Base-by-base conservation (phyloP, 2,888 invertebrate genomes). In the Pardosa pseudoannulata region DNA sequence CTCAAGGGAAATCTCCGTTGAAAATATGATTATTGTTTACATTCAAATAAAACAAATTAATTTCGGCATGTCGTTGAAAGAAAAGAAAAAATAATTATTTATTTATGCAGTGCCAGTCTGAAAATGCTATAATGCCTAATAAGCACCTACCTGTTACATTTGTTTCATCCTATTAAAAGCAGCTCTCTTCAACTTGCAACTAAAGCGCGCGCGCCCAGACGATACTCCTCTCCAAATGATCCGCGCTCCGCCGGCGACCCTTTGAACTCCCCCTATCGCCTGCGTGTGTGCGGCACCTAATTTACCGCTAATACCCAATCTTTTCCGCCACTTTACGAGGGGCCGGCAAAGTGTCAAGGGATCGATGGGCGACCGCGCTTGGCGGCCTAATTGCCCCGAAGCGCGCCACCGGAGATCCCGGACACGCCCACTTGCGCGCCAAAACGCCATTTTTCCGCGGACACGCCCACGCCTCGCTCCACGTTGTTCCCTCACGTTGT, bases 251-350 rank as follows among this genome's bases (percentile, higher is more conserved):
- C 32, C 72, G 72, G 72, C 83, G 76, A 82, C 72, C 83, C 83
- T 83, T 78, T 83, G 83, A 83, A 83, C 78, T 78, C 76, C 67
- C 36, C 16, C 50, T 31, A 41, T 70, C 70, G 67, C 19, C 62
- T 78, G 83, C 83, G 83, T 83, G 83, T 83, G 83, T 73, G 64
- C 74, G 68, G 73, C 76, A 73, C 83, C 83, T 83, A 83, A 83
- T 83, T 83, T 83, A 72, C 78, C 73, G 78, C 83, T 83, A 83
- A 83, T 83, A 83, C 83, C 76, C 67, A 76, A 83, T 83, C 83
- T 83, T 68, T 68, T 72, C 64, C 56, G 56, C 36, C 78, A 72
- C 72, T 83, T 83, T 83, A 83, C 56, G 28, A 76, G 82, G 82
- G 76, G 76, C 50, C 56, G 56, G 83, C 78, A 50, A 83, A 78